Evolutionary conservation across 2,888 invertebrate genomes (phyloP).

Genomic region (Himalopsyche anomala): DNA sequence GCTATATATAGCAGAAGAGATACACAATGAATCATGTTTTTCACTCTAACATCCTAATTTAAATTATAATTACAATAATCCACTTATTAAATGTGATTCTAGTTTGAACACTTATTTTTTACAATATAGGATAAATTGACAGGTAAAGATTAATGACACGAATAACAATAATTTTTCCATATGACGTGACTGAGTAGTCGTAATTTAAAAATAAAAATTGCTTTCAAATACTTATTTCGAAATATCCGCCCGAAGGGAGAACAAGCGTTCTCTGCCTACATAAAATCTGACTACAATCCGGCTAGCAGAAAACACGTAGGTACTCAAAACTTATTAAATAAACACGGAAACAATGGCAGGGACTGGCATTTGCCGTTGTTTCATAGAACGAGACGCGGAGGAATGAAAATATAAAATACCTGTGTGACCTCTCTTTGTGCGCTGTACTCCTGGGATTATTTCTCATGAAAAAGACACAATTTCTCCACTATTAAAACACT

Average conservation of each 20-base stretch:
- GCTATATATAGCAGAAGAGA: too few relatives aligned
- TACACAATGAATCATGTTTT: too few relatives aligned
- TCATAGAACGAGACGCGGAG: slow-evolving; percentile 17
- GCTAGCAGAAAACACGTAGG: background rate
- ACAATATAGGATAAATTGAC: background rate
- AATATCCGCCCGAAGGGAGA: slow-evolving; percentile 1
- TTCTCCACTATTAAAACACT: slow-evolving; percentile 22
- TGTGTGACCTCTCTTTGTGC: slow-evolving; percentile 6
- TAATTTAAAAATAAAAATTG: background rate
- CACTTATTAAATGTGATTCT: too few relatives aligned
- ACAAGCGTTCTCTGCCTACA: background rate
- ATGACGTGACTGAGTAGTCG: background rate
- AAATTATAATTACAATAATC: too few relatives aligned
- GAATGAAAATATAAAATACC: slow-evolving; percentile 29
- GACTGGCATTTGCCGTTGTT: background rate
- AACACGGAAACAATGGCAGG: background rate
- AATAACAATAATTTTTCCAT: background rate
- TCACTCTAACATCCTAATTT: too few relatives aligned
- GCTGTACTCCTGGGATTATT: background rate
- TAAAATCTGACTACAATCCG: background rate
- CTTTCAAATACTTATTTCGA: background rate
- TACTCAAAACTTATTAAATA: slow-evolving; percentile 10
- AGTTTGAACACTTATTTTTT: too few relatives aligned
- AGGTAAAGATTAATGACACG: background rate
- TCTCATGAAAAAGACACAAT: slow-evolving; percentile 19